These are phyloP conservation scores for Sylvia atricapilla DNA, from an alignment of 2,113 vertebrate species.

Conservation along the genomic window DNA sequence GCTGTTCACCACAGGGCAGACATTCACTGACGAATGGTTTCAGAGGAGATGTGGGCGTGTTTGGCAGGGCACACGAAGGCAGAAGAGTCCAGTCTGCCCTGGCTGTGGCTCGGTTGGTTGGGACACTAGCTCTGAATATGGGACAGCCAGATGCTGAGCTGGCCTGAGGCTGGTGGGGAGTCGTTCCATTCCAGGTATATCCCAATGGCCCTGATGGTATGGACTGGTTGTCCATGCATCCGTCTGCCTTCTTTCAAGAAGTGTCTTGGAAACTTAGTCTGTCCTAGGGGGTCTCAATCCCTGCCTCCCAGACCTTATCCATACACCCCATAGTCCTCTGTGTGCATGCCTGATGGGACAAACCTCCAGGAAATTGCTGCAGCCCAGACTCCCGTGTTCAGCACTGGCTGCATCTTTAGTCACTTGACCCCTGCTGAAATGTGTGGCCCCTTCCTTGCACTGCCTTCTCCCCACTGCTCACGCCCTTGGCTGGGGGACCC, in stretches of 20 bases:
- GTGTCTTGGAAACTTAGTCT: not conserved
- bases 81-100: not conserved
- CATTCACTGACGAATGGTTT: not conserved
- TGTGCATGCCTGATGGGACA: not conserved
- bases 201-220: accelerated
- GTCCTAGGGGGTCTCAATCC: not conserved
- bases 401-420: not conserved
- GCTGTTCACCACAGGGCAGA: not conserved
- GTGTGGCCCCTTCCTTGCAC: accelerated
- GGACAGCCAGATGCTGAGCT: not conserved
- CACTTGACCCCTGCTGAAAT: not conserved
- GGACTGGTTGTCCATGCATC: not conserved
- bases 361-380: not conserved
- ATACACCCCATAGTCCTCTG: accelerated
- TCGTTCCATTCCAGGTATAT: not conserved
- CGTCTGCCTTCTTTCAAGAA: not conserved
- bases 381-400: not conserved
- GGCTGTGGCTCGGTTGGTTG: accelerated
- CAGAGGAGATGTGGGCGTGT: not conserved
- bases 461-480: not conserved
- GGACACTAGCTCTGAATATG: not conserved
- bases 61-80: not conserved
- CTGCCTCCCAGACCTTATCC: not conserved
- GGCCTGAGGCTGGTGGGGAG: not conserved
- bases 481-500: accelerated